Conservation (phyloP, 2,888 invertebrate genomes). For the Crossocerus cetratus region DNA sequence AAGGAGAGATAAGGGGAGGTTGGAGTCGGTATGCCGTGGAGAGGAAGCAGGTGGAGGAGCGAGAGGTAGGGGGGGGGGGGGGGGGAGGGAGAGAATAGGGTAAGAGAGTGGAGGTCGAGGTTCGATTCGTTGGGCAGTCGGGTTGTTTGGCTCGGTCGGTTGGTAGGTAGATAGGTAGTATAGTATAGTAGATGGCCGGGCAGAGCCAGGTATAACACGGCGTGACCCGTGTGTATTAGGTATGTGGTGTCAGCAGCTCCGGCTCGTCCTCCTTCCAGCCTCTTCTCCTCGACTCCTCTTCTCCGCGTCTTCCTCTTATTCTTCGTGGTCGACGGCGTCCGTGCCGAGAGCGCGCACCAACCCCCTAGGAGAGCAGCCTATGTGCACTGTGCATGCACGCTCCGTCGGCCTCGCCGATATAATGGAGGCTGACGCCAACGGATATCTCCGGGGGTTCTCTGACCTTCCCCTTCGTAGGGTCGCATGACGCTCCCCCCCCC, state of each 20-base stretch:
- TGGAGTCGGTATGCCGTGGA: no score
- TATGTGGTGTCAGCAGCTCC: slow-evolving; percentile 51
- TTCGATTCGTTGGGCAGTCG: slow-evolving; percentile 26
- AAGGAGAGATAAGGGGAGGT: no score
- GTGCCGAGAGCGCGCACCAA: slow-evolving; percentile 60
- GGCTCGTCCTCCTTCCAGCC: no score
- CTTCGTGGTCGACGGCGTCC: slow-evolving; percentile 34
- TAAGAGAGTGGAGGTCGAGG: no score
- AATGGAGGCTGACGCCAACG: slow-evolving; percentile 61
- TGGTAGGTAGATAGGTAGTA: slow-evolving; percentile 23
- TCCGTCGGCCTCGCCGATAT: slow-evolving; percentile 54
- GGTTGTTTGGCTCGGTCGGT: slow-evolving; percentile 29
- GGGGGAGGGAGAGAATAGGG: no score
- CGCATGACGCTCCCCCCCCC: slow-evolving; percentile 34
- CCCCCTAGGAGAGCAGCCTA: slow-evolving; percentile 53
- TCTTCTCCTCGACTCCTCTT: no score
- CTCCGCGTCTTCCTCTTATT: no score
- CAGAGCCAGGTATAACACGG: slow-evolving; percentile 24
- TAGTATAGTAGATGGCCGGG: no score
- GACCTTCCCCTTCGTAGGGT: slow-evolving; percentile 61
- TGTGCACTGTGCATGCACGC: slow-evolving; percentile 56
- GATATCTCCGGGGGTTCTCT: slow-evolving; percentile 64
- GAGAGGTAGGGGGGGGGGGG: no score
- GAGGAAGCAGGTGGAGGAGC: not conserved
- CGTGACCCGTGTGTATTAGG: slow-evolving; percentile 59